Conservation (phyloP, 2,797 vertebrate genomes). For the Xiphophorus birchmanni region DNA sequence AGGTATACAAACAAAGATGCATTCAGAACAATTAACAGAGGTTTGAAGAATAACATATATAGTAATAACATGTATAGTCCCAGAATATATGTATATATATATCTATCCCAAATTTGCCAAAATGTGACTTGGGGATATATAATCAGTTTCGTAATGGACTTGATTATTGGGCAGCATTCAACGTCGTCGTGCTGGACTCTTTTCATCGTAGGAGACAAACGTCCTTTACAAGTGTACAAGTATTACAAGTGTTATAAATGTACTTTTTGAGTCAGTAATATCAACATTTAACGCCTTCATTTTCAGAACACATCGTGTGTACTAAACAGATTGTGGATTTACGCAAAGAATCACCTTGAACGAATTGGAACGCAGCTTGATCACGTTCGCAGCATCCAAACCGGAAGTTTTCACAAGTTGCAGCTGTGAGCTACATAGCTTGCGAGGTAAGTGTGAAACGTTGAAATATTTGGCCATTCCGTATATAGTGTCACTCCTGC, state of each 20-base stretch:
- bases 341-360: background rate
- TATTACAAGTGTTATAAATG: background rate
- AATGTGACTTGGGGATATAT: background rate
- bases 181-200: background rate
- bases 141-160: background rate
- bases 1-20: no score
- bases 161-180: background rate
- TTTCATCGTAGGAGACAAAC: background rate
- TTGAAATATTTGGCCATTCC: background rate
- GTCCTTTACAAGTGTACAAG: fast-evolving
- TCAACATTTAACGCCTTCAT: background rate
- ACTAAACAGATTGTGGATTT: background rate
- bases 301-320: background rate
- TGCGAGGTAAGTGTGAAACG: background rate
- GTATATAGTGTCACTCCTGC: background rate
- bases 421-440: slow-evolving; percentile 21
- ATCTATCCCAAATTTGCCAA: no score
- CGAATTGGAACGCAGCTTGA: slow-evolving; percentile 16
- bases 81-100: no score
- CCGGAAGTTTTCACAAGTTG: slow-evolving; percentile 58
- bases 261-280: background rate
- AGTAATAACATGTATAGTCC: no score
- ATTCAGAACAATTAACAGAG: no score
- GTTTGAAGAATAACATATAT: no score
- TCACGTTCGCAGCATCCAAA: slow-evolving; percentile 28